These are phyloP conservation scores for Colletes gigas DNA, from an alignment of 1,140 invertebrate genomes.

Conservation along the genomic window DNA sequence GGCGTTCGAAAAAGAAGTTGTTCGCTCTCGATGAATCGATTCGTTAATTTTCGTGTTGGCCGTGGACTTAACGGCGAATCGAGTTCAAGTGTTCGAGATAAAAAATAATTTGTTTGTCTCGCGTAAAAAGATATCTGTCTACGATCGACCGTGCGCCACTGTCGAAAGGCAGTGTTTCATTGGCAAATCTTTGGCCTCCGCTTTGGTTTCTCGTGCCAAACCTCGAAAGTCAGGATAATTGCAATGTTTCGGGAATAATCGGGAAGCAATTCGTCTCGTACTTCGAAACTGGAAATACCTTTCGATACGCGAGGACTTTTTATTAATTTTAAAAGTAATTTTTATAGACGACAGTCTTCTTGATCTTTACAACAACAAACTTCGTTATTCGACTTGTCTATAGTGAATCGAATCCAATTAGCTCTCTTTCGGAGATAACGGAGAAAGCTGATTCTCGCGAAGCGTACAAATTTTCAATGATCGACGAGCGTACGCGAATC, in stretches of 20 bases:
- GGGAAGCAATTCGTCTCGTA: not conserved
- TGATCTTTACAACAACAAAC: too few species aligned
- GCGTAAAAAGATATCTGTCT: not conserved
- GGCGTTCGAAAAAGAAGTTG: not conserved
- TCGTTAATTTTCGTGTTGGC: not conserved
- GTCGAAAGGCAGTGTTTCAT: not conserved
- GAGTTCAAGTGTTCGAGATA: not conserved
- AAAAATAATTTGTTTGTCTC: not conserved
- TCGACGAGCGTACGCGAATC: not conserved
- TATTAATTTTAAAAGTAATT: too few species aligned
- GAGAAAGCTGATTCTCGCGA: too few species aligned
- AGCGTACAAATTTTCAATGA: not conserved
- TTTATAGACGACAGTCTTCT: too few species aligned
- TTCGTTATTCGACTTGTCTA: too few species aligned
- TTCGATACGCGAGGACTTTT: too few species aligned
- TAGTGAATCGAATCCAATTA: too few species aligned
- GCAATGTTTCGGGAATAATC: not conserved
- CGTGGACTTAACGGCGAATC: too few species aligned
- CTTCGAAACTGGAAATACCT: too few species aligned
- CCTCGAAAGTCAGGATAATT: not conserved
- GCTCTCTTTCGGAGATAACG: too few species aligned
- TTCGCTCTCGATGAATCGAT: not conserved
- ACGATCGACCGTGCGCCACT: not conserved
- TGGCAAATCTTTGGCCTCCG: not conserved
- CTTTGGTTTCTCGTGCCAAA: not conserved